A percentile compares a stretch with the other conserved stretches of the same genome.
These are phyloP conservation scores for Carpatolechia fugitivella DNA, from an alignment of 2,888 invertebrate species.

Conservation along the genomic window DNA sequence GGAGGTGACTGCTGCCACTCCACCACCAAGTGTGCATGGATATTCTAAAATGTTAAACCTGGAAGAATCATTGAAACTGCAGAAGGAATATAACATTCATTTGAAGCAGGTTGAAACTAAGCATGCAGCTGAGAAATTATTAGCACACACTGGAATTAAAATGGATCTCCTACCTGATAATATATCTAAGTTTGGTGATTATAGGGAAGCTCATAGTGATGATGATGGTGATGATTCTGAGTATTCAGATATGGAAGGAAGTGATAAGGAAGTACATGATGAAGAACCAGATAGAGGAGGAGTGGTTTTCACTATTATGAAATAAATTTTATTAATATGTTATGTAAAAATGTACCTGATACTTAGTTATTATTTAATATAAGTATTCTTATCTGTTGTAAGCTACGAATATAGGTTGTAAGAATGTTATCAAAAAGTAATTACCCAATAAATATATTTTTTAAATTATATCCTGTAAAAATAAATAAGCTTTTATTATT, in stretches of 20 bases:
- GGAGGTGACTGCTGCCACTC: constrained; percentile 83
- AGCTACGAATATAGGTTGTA: too few relatives aligned
- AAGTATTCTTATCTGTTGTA: too few relatives aligned
- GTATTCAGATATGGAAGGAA: constrained; percentile 61
- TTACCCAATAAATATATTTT: too few relatives aligned
- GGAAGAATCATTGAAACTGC: constrained; percentile 78
- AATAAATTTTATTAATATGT: constrained; percentile 34
- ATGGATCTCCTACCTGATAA: constrained; percentile 56
- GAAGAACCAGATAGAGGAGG: constrained; percentile 79
- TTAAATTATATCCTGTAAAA: too few relatives aligned
- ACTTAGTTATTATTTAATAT: too few relatives aligned
- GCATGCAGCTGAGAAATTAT: constrained; percentile 78
- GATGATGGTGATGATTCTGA: constrained; percentile 63
- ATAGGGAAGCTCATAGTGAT: constrained; percentile 57
- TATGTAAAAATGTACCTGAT: too few relatives aligned
- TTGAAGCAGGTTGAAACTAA: constrained; percentile 73
- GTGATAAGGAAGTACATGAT: constrained; percentile 77
- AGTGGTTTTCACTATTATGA: constrained; percentile 73
- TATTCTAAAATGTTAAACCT: constrained; percentile 73
- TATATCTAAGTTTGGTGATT: constrained; percentile 52
- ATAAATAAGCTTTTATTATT: too few relatives aligned
- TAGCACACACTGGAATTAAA: constrained; percentile 55
- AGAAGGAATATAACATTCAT: constrained; percentile 70
- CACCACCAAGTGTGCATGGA: constrained; percentile 77
- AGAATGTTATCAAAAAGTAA: too few relatives aligned